Conservation (phyloP, 2,888 invertebrate species). For the Boloria selene region DNA sequence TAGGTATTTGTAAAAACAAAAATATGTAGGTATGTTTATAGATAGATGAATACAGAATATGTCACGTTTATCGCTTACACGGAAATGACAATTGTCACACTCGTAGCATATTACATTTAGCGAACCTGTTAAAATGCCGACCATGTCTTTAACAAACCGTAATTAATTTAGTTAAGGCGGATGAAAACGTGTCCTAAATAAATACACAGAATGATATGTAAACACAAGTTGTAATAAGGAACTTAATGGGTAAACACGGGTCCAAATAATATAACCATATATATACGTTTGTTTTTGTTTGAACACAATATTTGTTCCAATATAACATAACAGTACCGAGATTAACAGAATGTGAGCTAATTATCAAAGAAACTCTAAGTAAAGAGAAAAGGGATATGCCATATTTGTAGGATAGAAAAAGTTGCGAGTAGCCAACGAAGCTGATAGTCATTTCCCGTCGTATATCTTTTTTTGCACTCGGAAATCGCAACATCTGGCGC, state of each 20-base stretch:
- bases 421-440: constrained; percentile 60
- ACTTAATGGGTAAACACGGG: constrained; percentile 40
- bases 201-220: constrained; percentile 52
- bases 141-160: constrained; percentile 50
- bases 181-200: constrained; percentile 58
- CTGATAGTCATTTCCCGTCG: constrained; percentile 74
- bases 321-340: background rate
- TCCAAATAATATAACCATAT: constrained; percentile 11
- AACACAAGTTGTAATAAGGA: constrained; percentile 46
- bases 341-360: constrained; percentile 38
- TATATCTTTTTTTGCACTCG: constrained; percentile 69
- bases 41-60: no score
- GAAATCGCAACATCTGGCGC: constrained; percentile 75
- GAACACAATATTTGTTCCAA: constrained; percentile 26
- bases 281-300: constrained; percentile 13
- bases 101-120: constrained; percentile 27
- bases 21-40: no score
- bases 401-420: constrained; percentile 56
- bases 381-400: constrained; percentile 43
- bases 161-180: constrained; percentile 56
- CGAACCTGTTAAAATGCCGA: constrained; percentile 45
- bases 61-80: constrained; percentile 1
- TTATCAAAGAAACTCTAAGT: constrained; percentile 38
- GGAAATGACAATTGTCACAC: constrained; percentile 13
- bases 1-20: no score